Conservation (phyloP, 2,113 vertebrate genomes). For the Oncorhynchus nerka region DNA sequence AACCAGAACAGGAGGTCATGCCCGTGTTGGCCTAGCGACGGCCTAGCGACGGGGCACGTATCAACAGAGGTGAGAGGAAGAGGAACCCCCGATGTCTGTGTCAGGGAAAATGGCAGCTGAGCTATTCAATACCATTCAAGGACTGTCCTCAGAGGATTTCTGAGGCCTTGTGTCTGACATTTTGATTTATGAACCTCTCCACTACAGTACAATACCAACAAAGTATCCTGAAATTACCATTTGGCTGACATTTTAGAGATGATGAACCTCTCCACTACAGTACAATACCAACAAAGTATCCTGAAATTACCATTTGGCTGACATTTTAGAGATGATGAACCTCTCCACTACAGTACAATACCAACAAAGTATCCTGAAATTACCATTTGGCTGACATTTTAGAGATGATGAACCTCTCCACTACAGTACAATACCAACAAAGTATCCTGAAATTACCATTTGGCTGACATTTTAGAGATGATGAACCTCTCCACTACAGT, state of each 20-base stretch:
- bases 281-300: neutral
- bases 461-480: too few relatives aligned
- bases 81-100: constrained; percentile 25
- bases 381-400: neutral
- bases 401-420: neutral
- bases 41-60: neutral
- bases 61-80: constrained; percentile 41
- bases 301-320: neutral
- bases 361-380: neutral
- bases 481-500: neutral
- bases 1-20: constrained; percentile 2
- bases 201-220: neutral
- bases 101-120: constrained; percentile 32
- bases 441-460: neutral
- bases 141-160: constrained; percentile 12
- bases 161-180: constrained; percentile 38
- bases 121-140: constrained; percentile 33
- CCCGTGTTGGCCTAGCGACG: neutral
- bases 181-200: neutral
- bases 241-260: too few relatives aligned
- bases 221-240: neutral
- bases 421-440: neutral
- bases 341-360: neutral
- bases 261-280: neutral
- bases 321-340: too few relatives aligned